Base-by-base conservation (phyloP, 2,797 vertebrate species). In the Petrocephalus sullivani region DNA sequence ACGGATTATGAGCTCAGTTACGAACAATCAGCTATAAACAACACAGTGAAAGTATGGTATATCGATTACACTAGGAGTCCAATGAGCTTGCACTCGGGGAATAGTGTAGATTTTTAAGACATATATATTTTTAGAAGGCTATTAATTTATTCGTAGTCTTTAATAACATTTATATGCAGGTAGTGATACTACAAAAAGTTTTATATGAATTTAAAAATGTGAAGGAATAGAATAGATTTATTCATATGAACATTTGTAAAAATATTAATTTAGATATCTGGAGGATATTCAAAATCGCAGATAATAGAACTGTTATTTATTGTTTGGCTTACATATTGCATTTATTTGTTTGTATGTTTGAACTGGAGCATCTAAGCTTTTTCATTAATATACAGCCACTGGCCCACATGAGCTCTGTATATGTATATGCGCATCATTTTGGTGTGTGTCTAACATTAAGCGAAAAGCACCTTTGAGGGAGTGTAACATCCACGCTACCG, bases 321-420 rank as follows among this genome's bases (percentile, higher is more conserved):
- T 83, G 4, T 16, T 61, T 21, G 1, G 3, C 37, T 3, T 2
- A 41, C 81, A 56, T 51, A 53, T 54, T 49, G 51, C n/a, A 21
- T 67, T 67, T 67, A 14, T 67, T 67, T 67, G 28, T 33, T 4
- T 49, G 49, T 10, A 53, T 21, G 16, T 21, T 49, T 53, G 46
- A 83, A 78, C 14, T 87, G 64, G 28, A 53, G 28, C 8, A 54
- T 14, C 28, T 58, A 58, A 46, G 4, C 10, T 58, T 19, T 54
- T 87, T 87, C 75, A 87, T 87, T 37, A 81, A 81, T 41, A 58
- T 81, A 57, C 54, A 54, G 71, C 71, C 67, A 57, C 21, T 49
- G 5, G 41, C 83, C 75, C 75, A 57, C 53, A 78, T 78, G 28
- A 49, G 49, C 53, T 87, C 51, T 53, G n/a, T 46, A 54, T 75